phyloP scores from a whole-genome alignment of 2,113 vertebrate species.

The Otolemur garnettii region DNA sequence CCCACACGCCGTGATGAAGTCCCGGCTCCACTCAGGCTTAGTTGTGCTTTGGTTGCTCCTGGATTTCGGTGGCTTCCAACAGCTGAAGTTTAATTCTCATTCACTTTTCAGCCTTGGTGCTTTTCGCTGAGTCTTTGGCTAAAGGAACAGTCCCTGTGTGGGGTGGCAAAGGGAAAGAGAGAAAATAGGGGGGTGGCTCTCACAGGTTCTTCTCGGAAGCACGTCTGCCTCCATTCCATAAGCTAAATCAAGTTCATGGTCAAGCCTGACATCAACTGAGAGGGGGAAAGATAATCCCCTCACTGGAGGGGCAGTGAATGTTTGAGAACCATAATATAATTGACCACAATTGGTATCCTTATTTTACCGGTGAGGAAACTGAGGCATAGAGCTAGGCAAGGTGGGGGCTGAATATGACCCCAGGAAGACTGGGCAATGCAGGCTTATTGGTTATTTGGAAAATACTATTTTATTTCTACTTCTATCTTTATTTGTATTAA shows the following conservation, averaged over 20 bases:
- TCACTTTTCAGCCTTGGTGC: background rate
- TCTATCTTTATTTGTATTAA: background rate
- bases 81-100: background rate
- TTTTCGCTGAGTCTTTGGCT: background rate
- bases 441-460: background rate
- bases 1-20: background rate
- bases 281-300: background rate
- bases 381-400: background rate
- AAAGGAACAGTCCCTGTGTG: background rate
- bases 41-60: background rate
- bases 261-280: background rate
- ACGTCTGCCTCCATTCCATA: background rate
- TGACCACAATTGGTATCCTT: background rate
- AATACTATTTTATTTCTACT: background rate
- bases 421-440: background rate
- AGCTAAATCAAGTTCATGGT: background rate
- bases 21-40: background rate
- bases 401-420: background rate
- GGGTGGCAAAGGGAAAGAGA: background rate
- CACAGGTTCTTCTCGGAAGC: background rate
- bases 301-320: background rate
- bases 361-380: background rate
- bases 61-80: background rate
- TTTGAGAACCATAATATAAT: background rate
- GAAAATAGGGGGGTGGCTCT: background rate